Percentiles rank a stretch among this genome's conserved stretches.
Evolutionary conservation across 2,113 vertebrate species (phyloP).

Genomic region (Gnathonemus longibarbis): DNA sequence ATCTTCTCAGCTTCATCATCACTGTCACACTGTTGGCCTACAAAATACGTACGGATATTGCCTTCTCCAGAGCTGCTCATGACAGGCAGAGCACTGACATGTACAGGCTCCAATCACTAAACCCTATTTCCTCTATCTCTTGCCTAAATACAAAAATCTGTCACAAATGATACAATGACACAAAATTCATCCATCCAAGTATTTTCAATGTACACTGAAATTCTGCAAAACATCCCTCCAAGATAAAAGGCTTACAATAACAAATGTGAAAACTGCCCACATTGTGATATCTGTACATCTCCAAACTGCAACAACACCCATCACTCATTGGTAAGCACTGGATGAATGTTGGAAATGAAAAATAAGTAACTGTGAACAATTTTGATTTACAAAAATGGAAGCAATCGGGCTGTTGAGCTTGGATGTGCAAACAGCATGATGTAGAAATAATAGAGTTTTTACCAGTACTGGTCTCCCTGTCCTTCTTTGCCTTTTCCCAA

Average conservation of each 20-base stretch:
- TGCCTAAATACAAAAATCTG: not conserved
- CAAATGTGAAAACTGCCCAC: not conserved
- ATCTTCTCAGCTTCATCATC: not conserved
- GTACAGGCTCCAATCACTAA: not conserved
- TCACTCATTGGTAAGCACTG: not conserved
- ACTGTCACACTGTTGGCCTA: not conserved
- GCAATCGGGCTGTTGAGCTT: not conserved
- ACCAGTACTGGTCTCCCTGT: not conserved
- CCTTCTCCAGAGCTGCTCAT: not conserved
- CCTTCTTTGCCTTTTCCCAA: not conserved
- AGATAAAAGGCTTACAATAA: not conserved
- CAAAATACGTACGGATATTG: not conserved
- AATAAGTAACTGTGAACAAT: not conserved
- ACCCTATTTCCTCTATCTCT: not conserved
- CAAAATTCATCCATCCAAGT: not conserved
- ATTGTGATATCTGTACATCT: not conserved
- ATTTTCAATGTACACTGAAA: not conserved
- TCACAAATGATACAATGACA: not conserved
- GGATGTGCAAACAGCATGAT: not conserved
- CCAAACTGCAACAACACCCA: not conserved
- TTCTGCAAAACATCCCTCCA: not conserved
- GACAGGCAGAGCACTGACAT: not conserved
- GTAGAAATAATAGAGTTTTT: not conserved
- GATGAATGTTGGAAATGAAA: not conserved
- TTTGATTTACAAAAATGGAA: not conserved